These are phyloP conservation scores for Apamea anceps DNA, from an alignment of 2,888 invertebrate genomes.

Conservation along the genomic window DNA sequence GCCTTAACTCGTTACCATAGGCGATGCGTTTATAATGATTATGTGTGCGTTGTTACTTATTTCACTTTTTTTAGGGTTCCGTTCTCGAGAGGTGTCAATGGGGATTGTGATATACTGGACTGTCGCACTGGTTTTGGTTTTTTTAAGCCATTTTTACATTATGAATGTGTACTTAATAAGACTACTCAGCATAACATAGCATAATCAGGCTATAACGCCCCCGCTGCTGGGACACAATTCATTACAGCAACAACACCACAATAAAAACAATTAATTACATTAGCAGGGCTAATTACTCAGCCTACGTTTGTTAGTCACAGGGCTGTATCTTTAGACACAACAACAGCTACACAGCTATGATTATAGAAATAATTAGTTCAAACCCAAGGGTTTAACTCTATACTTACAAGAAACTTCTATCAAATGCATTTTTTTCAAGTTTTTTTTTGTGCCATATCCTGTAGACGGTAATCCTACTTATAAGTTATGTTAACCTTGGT, in stretches of 20 bases:
- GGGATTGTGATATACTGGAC: neutral
- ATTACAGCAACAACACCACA: too few relatives aligned
- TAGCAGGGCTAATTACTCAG: neutral
- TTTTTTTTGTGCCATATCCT: neutral
- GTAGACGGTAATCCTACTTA: neutral
- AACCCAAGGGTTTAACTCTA: neutral
- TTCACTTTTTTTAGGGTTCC: conserved; percentile 47
- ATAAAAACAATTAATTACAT: too few relatives aligned
- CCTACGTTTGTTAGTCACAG: neutral
- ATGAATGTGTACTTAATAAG: neutral
- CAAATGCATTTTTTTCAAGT: neutral
- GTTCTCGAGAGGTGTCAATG: neutral
- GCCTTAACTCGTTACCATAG: conserved; percentile 42
- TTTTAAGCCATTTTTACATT: neutral
- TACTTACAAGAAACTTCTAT: neutral
- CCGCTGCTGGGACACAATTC: too few relatives aligned
- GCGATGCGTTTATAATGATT: conserved; percentile 55
- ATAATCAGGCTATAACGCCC: too few relatives aligned
- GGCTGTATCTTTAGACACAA: neutral
- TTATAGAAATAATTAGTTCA: neutral
- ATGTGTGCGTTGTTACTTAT: conserved; percentile 43
- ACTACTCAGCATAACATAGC: too few relatives aligned
- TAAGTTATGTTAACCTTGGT: neutral
- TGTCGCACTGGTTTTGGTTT: neutral
- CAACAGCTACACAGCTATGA: neutral